Base-by-base conservation (phyloP, 1,140 invertebrate species). In the Thaumatotibia leucotreta region DNA sequence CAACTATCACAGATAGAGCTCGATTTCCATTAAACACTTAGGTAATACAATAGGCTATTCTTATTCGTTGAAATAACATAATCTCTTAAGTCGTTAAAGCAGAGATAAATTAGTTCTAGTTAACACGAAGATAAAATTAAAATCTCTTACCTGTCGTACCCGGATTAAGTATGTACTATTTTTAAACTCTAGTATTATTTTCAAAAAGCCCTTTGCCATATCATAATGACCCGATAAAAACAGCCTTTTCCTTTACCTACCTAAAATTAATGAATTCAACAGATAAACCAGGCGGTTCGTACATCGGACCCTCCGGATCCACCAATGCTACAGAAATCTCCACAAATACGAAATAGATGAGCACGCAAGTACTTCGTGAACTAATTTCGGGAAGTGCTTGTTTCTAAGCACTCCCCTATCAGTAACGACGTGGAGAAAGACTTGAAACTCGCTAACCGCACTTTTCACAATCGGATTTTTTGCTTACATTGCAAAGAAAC, bases 1-100 rank as follows among this genome's bases (percentile, higher is more conserved):
- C 52, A 58, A 58, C 23, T 58, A 58, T 58, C 24, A 27, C 11
- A 58, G 24, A 58, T 58, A 58, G 14, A 4, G n/a, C 24, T 27
- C 52, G 23, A 29, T 58, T 58, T 14, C 52, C 9, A 58, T 27
- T 58, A 58, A 58, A 58, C 52, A 58, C 10, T 58, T 58, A n/a
- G n/a, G n/a, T n/a, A 45, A 20, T 45, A 45, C 39, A 45, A 45
- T 45, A 45, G 39, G 17, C 39, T 45, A 45, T 45, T 45, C 39
- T 45, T 17, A 45, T 45, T 45, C 17, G 39, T 45, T n/a, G 17
- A 17, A 45, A 45, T 20, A 45, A 45, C 39, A 45, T 45, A 45
- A 45, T 45, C 39, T 45, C 17, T 45, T 45, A 1, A 14, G 35
- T 14, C 33, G 33, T 35, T n/a, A 35, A n/a, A n/a, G 14, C 35